Evolutionary conservation across 1,140 invertebrate species (phyloP).

Genomic region (Caerostris darwini): DNA sequence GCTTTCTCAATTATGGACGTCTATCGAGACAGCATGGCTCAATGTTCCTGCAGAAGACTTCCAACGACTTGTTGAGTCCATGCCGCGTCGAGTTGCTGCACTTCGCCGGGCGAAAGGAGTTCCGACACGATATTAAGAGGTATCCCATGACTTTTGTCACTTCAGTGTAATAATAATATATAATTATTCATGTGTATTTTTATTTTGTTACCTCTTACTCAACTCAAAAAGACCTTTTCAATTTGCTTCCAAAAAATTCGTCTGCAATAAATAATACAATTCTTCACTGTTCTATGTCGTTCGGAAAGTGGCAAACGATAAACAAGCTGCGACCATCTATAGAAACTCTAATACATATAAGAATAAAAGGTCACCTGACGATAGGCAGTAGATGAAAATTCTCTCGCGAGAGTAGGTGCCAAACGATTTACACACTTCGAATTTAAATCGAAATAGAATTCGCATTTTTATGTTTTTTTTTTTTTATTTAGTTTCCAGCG

Average conservation of each 20-base stretch:
- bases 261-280: background rate
- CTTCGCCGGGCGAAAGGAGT: too few relatives aligned
- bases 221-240: background rate
- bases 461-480: background rate
- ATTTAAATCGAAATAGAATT: slow-evolving; percentile 25
- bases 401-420: background rate
- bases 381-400: slow-evolving; percentile 12
- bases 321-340: background rate
- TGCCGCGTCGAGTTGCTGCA: too few relatives aligned
- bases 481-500: background rate
- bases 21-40: too few relatives aligned
- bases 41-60: too few relatives aligned
- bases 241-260: background rate
- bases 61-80: too few relatives aligned
- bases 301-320: slow-evolving; percentile 10
- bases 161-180: too few relatives aligned
- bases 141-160: too few relatives aligned
- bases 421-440: slow-evolving; percentile 2
- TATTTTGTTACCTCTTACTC: too few relatives aligned
- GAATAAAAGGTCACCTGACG: background rate
- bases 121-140: too few relatives aligned
- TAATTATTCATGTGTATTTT: too few relatives aligned
- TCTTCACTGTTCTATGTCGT: background rate
- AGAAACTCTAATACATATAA: background rate
- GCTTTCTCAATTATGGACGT: too few relatives aligned